Evolutionary conservation across 2,113 vertebrate species (phyloP).

Genomic region (Pandion haliaetus): DNA sequence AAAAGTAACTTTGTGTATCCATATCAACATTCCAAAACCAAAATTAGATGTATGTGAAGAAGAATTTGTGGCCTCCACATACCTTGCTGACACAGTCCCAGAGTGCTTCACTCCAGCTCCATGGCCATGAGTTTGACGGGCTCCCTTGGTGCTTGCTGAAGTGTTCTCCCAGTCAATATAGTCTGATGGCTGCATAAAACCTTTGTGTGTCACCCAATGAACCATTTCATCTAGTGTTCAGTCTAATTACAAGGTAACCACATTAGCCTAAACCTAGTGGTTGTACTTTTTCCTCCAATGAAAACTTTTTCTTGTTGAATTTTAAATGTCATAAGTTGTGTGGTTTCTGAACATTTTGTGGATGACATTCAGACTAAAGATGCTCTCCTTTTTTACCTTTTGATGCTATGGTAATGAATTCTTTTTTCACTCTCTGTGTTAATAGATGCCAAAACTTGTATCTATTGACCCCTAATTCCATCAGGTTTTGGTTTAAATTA

Average conservation of each 20-base stretch:
- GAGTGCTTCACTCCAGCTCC: not conserved
- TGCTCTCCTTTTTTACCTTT: not conserved
- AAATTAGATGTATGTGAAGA: not conserved
- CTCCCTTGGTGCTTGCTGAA: not conserved
- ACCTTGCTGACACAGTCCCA: not conserved
- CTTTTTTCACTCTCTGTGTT: not conserved
- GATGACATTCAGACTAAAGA: not conserved
- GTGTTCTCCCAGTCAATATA: not conserved
- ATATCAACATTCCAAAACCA: not conserved
- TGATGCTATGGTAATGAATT: not conserved
- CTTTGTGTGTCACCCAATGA: not conserved
- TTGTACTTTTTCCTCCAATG: not conserved
- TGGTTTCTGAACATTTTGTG: not conserved
- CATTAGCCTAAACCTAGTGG: not conserved
- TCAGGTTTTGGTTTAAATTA: not conserved
- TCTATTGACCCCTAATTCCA: not conserved
- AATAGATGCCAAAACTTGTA: not conserved
- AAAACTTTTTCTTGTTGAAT: not conserved
- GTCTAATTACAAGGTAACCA: not conserved
- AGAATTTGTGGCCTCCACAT: too few relatives aligned
- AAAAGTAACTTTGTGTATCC: not conserved
- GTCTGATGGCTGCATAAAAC: not conserved
- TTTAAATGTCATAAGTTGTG: not conserved
- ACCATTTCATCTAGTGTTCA: not conserved
- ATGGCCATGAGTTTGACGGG: not conserved